phyloP scores from a whole-genome alignment of 30 jellyfish, hydroid and myxozoan species.

The Mastigias papua region DNA sequence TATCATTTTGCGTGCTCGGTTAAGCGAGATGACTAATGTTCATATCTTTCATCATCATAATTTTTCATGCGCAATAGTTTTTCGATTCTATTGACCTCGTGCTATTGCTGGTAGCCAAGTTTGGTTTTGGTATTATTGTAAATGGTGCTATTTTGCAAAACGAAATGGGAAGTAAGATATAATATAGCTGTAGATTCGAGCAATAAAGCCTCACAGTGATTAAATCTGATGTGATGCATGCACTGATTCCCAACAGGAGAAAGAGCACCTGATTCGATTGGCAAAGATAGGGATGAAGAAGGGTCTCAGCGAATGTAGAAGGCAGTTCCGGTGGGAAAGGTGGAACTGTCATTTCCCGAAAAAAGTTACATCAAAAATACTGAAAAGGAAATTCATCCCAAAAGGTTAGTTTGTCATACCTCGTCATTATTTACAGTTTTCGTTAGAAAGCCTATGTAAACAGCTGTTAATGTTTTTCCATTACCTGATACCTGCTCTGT shows the following conservation, averaged over 20 bases:
- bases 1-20: no score
- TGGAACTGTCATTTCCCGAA: constrained; percentile 86
- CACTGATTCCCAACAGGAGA: background rate
- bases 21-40: no score
- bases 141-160: no score
- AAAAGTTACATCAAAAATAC: constrained; percentile 21
- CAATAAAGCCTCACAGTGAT: background rate
- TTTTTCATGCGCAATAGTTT: no score
- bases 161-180: no score
- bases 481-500: background rate
- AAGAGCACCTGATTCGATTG: constrained; percentile 9
- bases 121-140: no score
- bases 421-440: background rate
- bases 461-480: no score
- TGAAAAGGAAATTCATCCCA: constrained; percentile 58
- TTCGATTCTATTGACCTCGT: no score
- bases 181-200: no score
- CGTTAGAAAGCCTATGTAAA: no score
- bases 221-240: background rate
- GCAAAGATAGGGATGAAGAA: constrained; percentile 42
- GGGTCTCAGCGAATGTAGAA: constrained; percentile 64
- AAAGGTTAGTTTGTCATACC: constrained; percentile 11
- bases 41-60: no score
- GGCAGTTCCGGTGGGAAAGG: constrained; percentile 76
- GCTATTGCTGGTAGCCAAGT: no score